Base-by-base conservation (phyloP, 1,140 invertebrate species). In the Pectinophora gossypiella region DNA sequence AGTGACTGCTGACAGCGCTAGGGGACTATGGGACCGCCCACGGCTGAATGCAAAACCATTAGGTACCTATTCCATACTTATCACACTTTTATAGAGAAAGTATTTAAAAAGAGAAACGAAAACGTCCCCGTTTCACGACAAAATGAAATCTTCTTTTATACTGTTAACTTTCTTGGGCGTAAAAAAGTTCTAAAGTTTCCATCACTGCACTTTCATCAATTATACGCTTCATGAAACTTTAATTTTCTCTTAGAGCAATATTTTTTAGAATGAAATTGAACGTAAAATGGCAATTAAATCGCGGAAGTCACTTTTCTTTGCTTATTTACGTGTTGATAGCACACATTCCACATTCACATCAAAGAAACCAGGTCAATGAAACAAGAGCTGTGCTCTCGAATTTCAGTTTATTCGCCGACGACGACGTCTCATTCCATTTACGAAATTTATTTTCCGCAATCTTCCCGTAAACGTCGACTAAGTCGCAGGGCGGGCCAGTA, bases 401-500 rank as follows among this genome's bases (percentile, higher is more conserved):
- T 61, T 48, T 51, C 51, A 56, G 48, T 50, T 49, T 64, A 55
- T 61, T 50, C 50, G 56, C 50, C 55, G 61, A 59, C 36, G 59
- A 48, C 38, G 49, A 32, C 49, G 48, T 63, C 55, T 67, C 60
- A 62, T 64, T 69, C 63, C 59, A 72, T 69, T 72, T 63, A 54
- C 48, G 40, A 66, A 72, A 69, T 67, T 67, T 69, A 68, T 72
- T 72, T 63, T 52, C 66, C 64, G 54, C 64, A 64, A 72, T 66
- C 54, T 64, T 56, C 53, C 40, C 21, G 58, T 72, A 60, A 67
- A 61, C 63, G 54, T 18, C 22, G 52, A 36, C 55, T 60, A 54
- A 61, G 64, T 51, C 54, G 35, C 32, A 19, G 50, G 46, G 53
- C 50, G 53, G 45, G 49, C 23, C 54, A 52, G 52, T 63, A 60